Evolutionary conservation across 2,113 vertebrate genomes (phyloP).

Genomic region (Petrocephalus zakoni): DNA sequence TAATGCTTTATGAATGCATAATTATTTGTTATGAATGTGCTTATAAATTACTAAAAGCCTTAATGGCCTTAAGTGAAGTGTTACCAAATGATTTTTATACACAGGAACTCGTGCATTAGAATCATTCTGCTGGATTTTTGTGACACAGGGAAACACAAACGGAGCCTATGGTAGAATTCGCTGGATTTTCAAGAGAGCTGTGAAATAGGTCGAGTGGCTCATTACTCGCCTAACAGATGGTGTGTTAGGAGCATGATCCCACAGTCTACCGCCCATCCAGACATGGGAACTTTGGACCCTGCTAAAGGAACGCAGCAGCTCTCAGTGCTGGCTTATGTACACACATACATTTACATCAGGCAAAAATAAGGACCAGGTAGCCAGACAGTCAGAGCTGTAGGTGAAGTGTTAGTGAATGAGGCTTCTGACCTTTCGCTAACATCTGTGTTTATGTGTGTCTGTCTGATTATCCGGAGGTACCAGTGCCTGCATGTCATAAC

Average conservation of each 20-base stretch:
- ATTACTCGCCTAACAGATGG: constrained; percentile 10
- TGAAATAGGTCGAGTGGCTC: constrained; percentile 5
- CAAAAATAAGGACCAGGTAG: not conserved
- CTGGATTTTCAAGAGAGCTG: not conserved
- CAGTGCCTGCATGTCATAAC: not conserved
- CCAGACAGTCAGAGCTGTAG: not conserved
- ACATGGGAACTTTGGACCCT: not conserved
- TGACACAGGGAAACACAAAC: not conserved
- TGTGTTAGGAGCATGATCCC: not conserved
- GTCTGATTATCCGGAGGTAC: not conserved
- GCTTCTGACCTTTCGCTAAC: not conserved
- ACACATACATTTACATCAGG: not conserved
- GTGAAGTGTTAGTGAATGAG: not conserved
- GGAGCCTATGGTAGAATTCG: not conserved
- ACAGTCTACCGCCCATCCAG: not conserved
- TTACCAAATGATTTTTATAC: not conserved
- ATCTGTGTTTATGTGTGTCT: not conserved
- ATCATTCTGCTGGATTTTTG: not conserved
- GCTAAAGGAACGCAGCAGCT: not conserved
- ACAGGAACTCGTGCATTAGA: not conserved
- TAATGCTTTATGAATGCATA: too few relatives aligned
- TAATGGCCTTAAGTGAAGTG: too few relatives aligned
- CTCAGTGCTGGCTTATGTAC: not conserved
- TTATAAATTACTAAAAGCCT: too few relatives aligned
- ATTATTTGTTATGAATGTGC: too few relatives aligned